Evolutionary conservation across 2,113 vertebrate genomes (phyloP), one percentile per base, ranked within the genome.

Genomic region (Mionectes macconnelli): DNA sequence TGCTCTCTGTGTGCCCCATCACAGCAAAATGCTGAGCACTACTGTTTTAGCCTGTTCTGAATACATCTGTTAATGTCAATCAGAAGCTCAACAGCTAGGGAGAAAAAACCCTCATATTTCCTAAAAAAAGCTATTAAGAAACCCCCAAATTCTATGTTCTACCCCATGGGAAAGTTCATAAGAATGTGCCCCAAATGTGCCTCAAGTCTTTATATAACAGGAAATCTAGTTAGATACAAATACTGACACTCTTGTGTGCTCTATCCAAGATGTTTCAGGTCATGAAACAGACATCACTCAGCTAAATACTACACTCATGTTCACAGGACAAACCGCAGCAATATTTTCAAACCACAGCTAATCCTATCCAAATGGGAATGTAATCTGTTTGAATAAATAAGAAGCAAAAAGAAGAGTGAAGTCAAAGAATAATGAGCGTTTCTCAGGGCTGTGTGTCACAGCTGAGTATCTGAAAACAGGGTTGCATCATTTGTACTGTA

Each of bases 331-430:
- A 93, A 93, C 93, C 87, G 0, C 78, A 97, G 91, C 69, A 96
- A 87, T 96, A 92, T 81, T 94, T 95, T 90, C 86, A 95, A 95
- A 91, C 90, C 95, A 88, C 78, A 80, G 78, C 91, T 93, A 95
- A 95, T 97, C 90, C 96, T 67, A 84, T 97, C 75, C 97, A 96
- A 97, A 94, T 93, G 96, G 89, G 79, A 96, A 95, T 89, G 93
- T 96, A 94, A 97, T 96, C 96, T 94, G 68, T 91, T 94, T 92
- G 89, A 89, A 85, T 72, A 96, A 96, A 97, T 96, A 93, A 97
- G 69, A 97, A 95, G 82, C 62, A 87, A 92, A 96, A 97, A 90
- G 80, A 52, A 47, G 42, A 95, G 72, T 3, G 8, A 83, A 94
- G 89, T 93, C 92, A 95, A 96, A 89, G 77, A 89, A 85, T 94